A percentile compares a stretch with the other conserved stretches of the same genome.
Conservation (phyloP, 2,888 invertebrate species). For the Diplolepis rosae region DNA sequence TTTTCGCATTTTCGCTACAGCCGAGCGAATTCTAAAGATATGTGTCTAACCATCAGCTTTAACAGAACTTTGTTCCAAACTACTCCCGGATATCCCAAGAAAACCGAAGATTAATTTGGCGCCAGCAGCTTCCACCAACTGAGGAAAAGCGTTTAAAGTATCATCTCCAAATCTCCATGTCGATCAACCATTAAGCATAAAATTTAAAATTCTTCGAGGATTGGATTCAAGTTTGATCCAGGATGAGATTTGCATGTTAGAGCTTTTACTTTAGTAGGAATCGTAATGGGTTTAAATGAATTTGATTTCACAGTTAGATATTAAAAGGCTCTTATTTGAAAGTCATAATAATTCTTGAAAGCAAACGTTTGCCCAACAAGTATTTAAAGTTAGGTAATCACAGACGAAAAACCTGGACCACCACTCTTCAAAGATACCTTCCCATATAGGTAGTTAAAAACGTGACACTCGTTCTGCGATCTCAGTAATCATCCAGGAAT, state of each 20-base stretch:
- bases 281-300: background rate
- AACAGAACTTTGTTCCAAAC: conserved; percentile 60
- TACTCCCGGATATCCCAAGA: conserved; percentile 62
- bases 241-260: background rate
- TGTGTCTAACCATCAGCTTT: conserved; percentile 43
- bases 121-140: conserved; percentile 57
- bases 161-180: conserved; percentile 49
- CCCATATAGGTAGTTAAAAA: conserved; percentile 42
- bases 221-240: background rate
- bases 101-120: conserved; percentile 63
- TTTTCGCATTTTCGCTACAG: conserved; percentile 11
- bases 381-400: background rate
- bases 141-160: conserved; percentile 60
- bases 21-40: conserved; percentile 16
- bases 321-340: background rate
- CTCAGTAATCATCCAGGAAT: conserved; percentile 58
- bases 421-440: conserved; percentile 39
- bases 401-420: conserved; percentile 9
- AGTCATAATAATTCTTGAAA: background rate
- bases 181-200: conserved; percentile 12
- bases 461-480: conserved; percentile 48
- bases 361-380: background rate
- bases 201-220: background rate
- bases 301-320: background rate
- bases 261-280: background rate